Evolutionary conservation across 2,797 vertebrate species (phyloP), one percentile per base, ranked within the genome.

Genomic region (Chelidonichthys spinosus): DNA sequence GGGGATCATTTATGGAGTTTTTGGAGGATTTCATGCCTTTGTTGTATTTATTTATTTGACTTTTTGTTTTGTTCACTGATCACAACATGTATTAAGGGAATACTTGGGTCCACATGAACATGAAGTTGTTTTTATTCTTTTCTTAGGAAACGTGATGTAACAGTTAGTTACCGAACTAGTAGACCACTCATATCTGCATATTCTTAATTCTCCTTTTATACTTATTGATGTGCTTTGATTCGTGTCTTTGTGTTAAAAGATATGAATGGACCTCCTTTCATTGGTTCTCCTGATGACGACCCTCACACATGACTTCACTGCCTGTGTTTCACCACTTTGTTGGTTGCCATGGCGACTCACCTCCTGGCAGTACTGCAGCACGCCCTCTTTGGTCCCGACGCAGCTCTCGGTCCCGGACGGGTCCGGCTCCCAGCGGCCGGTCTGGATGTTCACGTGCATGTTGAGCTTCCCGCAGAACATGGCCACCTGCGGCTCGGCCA

Each of bases 381-480:
- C 94, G 2, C 95, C 96, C 70, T 98, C 96, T 86, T 98, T 98
- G 85, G 91, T 97, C 86, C 92, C 95, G 56, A 96, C 89, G 81
- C 98, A 99, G 93, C 94, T 96, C 92, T 96, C 95, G 63, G 94
- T 96, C 72, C 97, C 96, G 0, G 96, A 94, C 32, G 97, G 94
- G 90, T 99, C 98, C 0, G 97, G 95, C 47, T 98, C 97, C 98
- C 98, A 99, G 87, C 97, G 96, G 71, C 97, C 98, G 4, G 96
- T 99, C 92, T 99, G 97, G 83, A 98, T 96, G 87, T 99, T 98
- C 82, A 99, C 93, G 1, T 99, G 98, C 98, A 99, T 99, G 90
- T 98, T 99, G 72, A 98, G 95, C 86, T 97, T 99, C 33, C 97
- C 97, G 18, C 98, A 99, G 90, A 98, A 98, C 97, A 99, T 98